Evolutionary conservation across 2,797 vertebrate genomes (phyloP).

Genomic region (Etheostoma perlongum): DNA sequence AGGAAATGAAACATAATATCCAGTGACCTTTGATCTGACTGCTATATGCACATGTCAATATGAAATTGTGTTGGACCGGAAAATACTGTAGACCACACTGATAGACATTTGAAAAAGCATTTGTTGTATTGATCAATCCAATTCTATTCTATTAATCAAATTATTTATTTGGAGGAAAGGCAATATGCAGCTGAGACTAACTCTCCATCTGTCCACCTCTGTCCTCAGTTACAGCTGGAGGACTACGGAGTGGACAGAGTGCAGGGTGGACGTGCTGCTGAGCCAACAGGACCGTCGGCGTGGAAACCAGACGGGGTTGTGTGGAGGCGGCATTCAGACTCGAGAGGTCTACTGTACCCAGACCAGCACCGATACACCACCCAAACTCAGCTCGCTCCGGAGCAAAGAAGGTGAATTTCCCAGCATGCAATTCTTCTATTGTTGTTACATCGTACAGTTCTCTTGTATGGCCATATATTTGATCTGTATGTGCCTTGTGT

Average conservation of each 20-base stretch:
- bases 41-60: too few species aligned
- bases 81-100: too few species aligned
- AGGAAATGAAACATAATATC: not conserved
- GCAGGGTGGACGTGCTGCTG: constrained; percentile 92
- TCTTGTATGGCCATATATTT: not conserved
- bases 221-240: constrained; percentile 91
- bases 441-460: not conserved
- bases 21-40: too few species aligned
- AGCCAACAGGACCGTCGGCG: constrained; percentile 96
- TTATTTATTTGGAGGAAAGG: not conserved
- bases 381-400: constrained; percentile 83
- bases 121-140: not conserved
- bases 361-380: constrained; percentile 80
- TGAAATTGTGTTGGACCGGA: too few species aligned
- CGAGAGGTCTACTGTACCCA: constrained; percentile 93
- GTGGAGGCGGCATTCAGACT: constrained; percentile 93
- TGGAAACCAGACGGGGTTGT: constrained; percentile 93
- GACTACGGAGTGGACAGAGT: constrained; percentile 94
- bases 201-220: not conserved
- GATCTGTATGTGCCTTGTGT: not conserved
- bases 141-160: not conserved
- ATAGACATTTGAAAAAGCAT: not conserved
- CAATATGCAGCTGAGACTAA: not conserved
- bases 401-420: constrained; percentile 90
- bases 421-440: not conserved